These are phyloP conservation scores for Pachyseris speciosa DNA, from an alignment of 64 coral and sea anemone species.

Conservation along the genomic window DNA sequence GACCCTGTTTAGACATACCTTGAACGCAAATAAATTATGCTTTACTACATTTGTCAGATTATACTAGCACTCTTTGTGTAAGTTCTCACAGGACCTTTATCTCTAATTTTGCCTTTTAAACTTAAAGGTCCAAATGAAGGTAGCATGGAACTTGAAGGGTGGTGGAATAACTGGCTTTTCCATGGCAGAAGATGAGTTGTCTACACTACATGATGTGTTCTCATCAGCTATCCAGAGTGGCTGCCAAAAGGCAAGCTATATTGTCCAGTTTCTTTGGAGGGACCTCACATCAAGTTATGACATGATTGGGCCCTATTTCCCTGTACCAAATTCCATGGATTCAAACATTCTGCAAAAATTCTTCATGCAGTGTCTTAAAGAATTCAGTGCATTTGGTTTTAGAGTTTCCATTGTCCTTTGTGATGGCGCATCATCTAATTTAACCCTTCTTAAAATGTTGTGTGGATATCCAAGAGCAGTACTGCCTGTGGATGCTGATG, in stretches of 20 bases:
- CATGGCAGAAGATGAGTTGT: slow-evolving; percentile 1
- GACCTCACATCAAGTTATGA: no score
- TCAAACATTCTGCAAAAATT: background rate
- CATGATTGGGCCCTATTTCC: slow-evolving; percentile 43
- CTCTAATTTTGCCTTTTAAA: background rate
- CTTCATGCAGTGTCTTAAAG: slow-evolving; percentile 18
- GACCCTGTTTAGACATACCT: no score
- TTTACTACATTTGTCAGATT: background rate
- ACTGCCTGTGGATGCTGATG: no score
- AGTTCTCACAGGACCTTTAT: no score
- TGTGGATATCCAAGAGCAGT: background rate
- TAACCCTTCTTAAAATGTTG: slow-evolving; percentile 24
- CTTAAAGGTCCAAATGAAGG: slow-evolving; percentile 54
- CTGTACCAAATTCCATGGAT: slow-evolving; percentile 1
- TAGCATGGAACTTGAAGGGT: slow-evolving; percentile 54
- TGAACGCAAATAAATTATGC: no score
- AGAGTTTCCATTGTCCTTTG: slow-evolving; percentile 32
- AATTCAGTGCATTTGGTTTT: slow-evolving; percentile 27
- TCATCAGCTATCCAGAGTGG: no score
- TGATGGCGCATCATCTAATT: slow-evolving; percentile 54
- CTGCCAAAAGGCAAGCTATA: no score
- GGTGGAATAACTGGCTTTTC: slow-evolving; percentile 22
- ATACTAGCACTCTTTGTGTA: no score
- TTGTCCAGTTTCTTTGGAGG: no score
- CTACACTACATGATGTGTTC: slow-evolving; percentile 23